These are phyloP conservation scores for Anabas testudineus DNA, from an alignment of 2,797 vertebrate genomes.

Conservation along the genomic window DNA sequence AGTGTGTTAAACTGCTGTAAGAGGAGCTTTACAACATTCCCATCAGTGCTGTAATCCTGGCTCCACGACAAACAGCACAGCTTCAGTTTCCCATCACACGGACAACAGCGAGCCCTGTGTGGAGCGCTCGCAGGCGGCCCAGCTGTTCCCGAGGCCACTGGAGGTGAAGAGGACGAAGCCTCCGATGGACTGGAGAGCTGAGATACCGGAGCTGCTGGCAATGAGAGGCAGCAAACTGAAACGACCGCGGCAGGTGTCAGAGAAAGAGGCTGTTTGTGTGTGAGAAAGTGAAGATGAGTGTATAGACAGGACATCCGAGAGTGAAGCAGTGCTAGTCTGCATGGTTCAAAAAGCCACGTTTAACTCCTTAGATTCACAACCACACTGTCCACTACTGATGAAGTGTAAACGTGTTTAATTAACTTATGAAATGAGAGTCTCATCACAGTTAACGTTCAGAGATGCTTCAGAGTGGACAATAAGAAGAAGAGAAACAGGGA, in stretches of 20 bases:
- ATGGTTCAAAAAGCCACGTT: not conserved
- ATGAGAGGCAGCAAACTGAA: not conserved
- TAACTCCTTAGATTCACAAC: not conserved
- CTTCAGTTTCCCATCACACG: not conserved
- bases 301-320: not conserved
- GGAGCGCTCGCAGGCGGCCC: not conserved
- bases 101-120: slow-evolving; percentile 30
- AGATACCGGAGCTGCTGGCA: slow-evolving; percentile 20
- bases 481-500: no score
- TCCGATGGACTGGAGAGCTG: not conserved
- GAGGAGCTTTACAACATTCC: not conserved
- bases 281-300: not conserved
- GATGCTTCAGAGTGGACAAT: no score
- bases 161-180: slow-evolving; percentile 16
- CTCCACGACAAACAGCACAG: not conserved
- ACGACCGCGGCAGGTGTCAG: slow-evolving; percentile 35
- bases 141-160: slow-evolving; percentile 32
- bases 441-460: no score
- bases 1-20: no score
- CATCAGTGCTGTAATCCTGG: not conserved
- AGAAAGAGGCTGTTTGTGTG: slow-evolving; percentile 11
- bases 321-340: not conserved
- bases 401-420: not conserved
- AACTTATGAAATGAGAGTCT: no score
- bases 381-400: not conserved